Base-by-base conservation (phyloP, 1,140 invertebrate genomes). In the Latrodectus geometricus region DNA sequence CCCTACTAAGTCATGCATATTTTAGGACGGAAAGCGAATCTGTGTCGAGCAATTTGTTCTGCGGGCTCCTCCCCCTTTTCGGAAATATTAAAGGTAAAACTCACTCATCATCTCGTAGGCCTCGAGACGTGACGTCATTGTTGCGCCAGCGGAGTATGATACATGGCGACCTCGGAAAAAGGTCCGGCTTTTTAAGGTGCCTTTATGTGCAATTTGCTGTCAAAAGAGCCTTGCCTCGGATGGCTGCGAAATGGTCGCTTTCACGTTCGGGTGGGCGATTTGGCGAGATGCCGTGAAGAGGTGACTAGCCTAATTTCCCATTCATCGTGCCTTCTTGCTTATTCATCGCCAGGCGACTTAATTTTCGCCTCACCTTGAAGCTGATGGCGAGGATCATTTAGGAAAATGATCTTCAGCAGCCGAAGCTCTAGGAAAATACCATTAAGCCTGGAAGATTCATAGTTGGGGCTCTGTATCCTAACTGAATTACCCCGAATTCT, bases 1-100 rank as follows among this genome's bases (percentile, higher is more conserved):
- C 70, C 70, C 70, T 23, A 49, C 70, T 73, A 73, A 73, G 70
- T 73, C 70, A 73, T 73, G 70, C 70, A 73, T 73, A 73, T 73
- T 73, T 73, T 73, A 73, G 48, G 35, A 73, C 21, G 68, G 9
- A 15, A 15, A 23, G 70, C 70, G 70, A 73, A 73, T 73, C 70
- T 73, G 70, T 73, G 48, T 73, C 70, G 70, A 73, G 70, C 23
- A 73, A 73, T 73, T 73, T 73, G 70, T 73, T 23, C 70, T 23
- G 8, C 12, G n/a, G 21, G 21, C 15, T 14, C 48, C 23, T 23
- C n/a, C 54, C 8, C 54, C 54, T 61, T 61, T 17, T 61, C 54
- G 35, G 48, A 61, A 61, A 48, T 73, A 73, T 73, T 73, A 73
- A 73, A 73, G 70, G 70, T 73, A 73, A 48, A 23, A n/a, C 70